phyloP scores from a whole-genome alignment of 2,113 vertebrate species.

The Tragulus kanchil region DNA sequence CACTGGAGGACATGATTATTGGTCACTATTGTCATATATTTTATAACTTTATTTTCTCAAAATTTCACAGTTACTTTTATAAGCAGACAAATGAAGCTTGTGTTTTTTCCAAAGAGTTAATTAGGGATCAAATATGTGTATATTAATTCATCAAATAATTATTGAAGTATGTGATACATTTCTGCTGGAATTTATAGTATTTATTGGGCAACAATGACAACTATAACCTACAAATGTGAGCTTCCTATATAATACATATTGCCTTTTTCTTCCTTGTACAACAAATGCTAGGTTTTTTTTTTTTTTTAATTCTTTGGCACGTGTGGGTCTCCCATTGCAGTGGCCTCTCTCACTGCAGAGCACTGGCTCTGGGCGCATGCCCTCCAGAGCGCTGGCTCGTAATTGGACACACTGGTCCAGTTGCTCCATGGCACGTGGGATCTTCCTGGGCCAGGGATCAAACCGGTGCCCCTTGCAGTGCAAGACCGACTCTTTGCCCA shows the following conservation, averaged over 20 bases:
- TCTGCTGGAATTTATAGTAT: not conserved
- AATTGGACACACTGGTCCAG: too few relatives aligned
- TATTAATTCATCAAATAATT: not conserved
- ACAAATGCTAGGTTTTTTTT: not conserved
- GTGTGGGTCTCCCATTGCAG: too few relatives aligned
- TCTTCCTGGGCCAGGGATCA: too few relatives aligned
- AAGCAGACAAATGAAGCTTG: not conserved
- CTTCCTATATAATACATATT: not conserved
- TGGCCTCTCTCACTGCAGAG: too few relatives aligned
- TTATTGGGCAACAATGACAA: conserved; percentile 18
- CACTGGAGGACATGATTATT: not conserved
- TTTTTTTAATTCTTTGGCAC: too few relatives aligned
- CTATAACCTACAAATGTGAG: not conserved
- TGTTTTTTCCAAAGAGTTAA: not conserved
- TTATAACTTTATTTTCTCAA: conserved; percentile 5
- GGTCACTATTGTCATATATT: not conserved
- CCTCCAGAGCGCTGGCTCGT: too few relatives aligned
- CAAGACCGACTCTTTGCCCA: too few relatives aligned
- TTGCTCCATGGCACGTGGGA: too few relatives aligned
- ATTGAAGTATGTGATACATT: not conserved
- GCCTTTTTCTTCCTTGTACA: not conserved
- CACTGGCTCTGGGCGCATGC: too few relatives aligned
- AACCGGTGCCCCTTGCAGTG: too few relatives aligned
- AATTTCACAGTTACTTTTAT: not conserved
- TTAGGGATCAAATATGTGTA: not conserved